Conservation (phyloP, 2,797 vertebrate species). For the Spondyliosoma cantharus region DNA sequence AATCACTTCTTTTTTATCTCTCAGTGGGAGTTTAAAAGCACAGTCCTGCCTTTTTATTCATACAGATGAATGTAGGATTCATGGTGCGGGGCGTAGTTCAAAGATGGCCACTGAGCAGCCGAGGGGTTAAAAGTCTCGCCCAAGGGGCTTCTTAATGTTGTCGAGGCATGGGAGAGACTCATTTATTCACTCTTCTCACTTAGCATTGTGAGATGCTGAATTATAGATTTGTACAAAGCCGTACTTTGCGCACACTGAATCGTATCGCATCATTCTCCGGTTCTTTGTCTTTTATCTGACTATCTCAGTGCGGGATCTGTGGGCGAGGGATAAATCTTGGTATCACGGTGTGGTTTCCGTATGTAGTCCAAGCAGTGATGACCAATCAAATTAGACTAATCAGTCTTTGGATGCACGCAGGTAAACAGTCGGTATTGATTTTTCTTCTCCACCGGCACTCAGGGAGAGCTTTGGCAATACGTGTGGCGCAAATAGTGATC, state of each 20-base stretch:
- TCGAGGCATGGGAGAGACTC: conserved; percentile 4
- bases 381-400: too few species aligned
- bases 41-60: conserved; percentile 32
- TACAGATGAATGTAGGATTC: conserved; percentile 19
- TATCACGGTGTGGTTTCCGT: too few species aligned
- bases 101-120: conserved; percentile 30
- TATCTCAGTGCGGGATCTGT: too few species aligned
- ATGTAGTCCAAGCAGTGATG: too few species aligned
- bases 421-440: too few species aligned
- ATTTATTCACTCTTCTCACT: conserved; percentile 14
- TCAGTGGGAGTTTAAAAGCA: conserved; percentile 22
- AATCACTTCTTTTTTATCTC: conserved; percentile 4
- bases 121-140: conserved; percentile 48
- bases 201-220: conserved; percentile 5
- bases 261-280: neutral
- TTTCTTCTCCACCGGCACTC: too few species aligned
- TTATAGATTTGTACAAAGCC: neutral
- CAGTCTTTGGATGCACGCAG: too few species aligned
- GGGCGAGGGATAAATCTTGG: too few species aligned
- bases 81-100: conserved; percentile 17
- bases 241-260: neutral
- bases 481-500: too few species aligned
- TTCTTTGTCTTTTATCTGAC: neutral
- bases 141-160: conserved; percentile 15
- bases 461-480: too few species aligned